A percentile compares a stretch with the other conserved stretches of the same genome.
phyloP scores from a whole-genome alignment of 2,888 invertebrate genomes.

The Drosophila subquinaria region DNA sequence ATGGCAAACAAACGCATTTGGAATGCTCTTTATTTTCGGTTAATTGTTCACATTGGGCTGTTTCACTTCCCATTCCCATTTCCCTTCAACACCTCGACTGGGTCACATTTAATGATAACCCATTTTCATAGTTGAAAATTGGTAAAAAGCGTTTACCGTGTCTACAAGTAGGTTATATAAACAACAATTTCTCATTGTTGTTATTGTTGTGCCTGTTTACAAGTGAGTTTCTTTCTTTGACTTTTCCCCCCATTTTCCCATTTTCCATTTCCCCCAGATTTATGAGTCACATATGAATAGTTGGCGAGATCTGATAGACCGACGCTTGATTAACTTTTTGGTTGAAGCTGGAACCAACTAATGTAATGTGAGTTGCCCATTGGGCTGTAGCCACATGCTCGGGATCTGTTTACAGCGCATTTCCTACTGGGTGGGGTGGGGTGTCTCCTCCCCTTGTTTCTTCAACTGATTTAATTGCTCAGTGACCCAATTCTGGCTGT shows the following conservation, averaged over 20 bases:
- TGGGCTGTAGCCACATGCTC: slow-evolving; percentile 49
- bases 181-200: slow-evolving; percentile 43
- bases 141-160: slow-evolving; percentile 50
- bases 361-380: slow-evolving; percentile 23
- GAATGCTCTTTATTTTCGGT: slow-evolving; percentile 41
- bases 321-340: slow-evolving; percentile 43
- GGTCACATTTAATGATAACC: slow-evolving; percentile 73
- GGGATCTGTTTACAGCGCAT: slow-evolving; percentile 50
- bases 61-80: slow-evolving; percentile 37
- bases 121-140: slow-evolving; percentile 48
- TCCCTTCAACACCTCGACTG: slow-evolving; percentile 46
- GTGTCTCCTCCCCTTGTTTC: not conserved
- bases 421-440: slow-evolving; percentile 4
- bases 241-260: slow-evolving; percentile 11
- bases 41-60: slow-evolving; percentile 54
- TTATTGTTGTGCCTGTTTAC: slow-evolving; percentile 50
- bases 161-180: slow-evolving; percentile 68
- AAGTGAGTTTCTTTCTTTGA: slow-evolving; percentile 66
- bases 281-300: slow-evolving; percentile 53
- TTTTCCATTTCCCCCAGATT: slow-evolving; percentile 43
- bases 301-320: slow-evolving; percentile 40
- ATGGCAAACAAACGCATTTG: slow-evolving; percentile 65
- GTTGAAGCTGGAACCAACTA: slow-evolving; percentile 2
- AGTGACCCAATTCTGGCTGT: slow-evolving; percentile 56
- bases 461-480: slow-evolving; percentile 47